These are phyloP conservation scores for Sarcophaga subvicina DNA, from an alignment of 2,888 invertebrate genomes.

Conservation along the genomic window DNA sequence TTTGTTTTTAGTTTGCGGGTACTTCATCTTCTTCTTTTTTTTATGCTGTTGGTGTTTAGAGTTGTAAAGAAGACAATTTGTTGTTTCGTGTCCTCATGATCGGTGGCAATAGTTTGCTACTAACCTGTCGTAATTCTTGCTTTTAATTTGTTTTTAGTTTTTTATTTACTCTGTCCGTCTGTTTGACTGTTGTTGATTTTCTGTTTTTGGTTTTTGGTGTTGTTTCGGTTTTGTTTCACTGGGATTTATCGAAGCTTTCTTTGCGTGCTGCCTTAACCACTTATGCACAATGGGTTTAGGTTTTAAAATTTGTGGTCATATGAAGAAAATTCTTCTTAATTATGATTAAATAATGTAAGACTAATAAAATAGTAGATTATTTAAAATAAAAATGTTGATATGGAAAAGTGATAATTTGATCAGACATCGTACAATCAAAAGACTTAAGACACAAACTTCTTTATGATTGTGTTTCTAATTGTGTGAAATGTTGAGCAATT, in stretches of 20 bases:
- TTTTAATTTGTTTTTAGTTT: slow-evolving; percentile 68
- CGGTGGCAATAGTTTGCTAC: slow-evolving; percentile 69
- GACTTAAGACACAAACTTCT: background rate
- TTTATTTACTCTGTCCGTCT: slow-evolving; percentile 32
- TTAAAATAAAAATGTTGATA: no score
- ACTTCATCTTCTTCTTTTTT: slow-evolving; percentile 62
- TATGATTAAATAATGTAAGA: no score
- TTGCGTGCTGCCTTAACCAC: slow-evolving; percentile 44
- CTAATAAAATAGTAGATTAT: no score
- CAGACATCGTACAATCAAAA: background rate
- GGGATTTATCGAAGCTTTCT: slow-evolving; percentile 45
- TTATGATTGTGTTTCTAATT: background rate
- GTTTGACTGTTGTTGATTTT: slow-evolving; percentile 51
- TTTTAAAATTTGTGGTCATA: background rate
- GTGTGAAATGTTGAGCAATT: no score
- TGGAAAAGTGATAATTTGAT: no score
- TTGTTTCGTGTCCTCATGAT: slow-evolving; percentile 67
- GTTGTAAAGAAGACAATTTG: slow-evolving; percentile 66
- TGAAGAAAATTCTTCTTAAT: no score
- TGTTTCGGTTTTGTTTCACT: slow-evolving; percentile 24
- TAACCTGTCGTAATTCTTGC: slow-evolving; percentile 70
- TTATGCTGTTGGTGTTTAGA: slow-evolving; percentile 51
- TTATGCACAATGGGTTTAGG: slow-evolving; percentile 38
- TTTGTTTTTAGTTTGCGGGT: slow-evolving; percentile 50
- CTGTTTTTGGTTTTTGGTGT: slow-evolving; percentile 10